Evolutionary conservation across 2,113 vertebrate species (phyloP).

Genomic region (Ondatra zibethicus): DNA sequence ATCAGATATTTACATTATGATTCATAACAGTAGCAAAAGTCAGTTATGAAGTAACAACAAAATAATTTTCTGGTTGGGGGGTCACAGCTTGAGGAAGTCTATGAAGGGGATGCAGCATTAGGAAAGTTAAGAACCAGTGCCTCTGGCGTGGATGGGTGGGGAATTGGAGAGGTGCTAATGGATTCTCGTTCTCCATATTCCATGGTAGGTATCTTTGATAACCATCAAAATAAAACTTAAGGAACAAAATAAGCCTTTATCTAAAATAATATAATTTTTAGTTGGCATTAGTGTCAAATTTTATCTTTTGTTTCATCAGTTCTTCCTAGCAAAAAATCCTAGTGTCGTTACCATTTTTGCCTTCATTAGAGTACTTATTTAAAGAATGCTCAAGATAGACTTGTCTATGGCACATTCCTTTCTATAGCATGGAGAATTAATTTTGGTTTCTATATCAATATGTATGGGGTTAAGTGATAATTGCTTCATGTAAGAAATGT

Average conservation of each 20-base stretch:
- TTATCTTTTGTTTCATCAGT: constrained; percentile 63
- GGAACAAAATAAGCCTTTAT: background rate
- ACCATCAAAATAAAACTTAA: background rate
- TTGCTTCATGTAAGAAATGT: background rate
- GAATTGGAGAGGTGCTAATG: background rate
- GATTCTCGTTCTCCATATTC: background rate
- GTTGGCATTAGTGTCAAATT: constrained; percentile 53
- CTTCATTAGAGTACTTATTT: constrained; percentile 74
- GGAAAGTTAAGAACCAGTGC: background rate
- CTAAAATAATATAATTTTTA: background rate
- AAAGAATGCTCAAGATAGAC: constrained; percentile 16
- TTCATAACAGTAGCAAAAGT: background rate
- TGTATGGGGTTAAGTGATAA: background rate
- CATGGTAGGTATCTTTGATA: background rate
- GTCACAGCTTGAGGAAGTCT: background rate
- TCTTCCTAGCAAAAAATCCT: constrained; percentile 65
- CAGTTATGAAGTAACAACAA: background rate
- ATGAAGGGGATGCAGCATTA: background rate
- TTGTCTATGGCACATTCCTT: constrained; percentile 73
- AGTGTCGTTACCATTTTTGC: constrained; percentile 73
- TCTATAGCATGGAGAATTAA: constrained; percentile 61
- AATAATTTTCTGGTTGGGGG: background rate
- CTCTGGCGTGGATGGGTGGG: too few relatives aligned
- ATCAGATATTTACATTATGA: background rate
- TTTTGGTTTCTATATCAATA: constrained; percentile 59